Conservation (phyloP, 1,140 invertebrate species). For the Drosophila ogumai region DNA sequence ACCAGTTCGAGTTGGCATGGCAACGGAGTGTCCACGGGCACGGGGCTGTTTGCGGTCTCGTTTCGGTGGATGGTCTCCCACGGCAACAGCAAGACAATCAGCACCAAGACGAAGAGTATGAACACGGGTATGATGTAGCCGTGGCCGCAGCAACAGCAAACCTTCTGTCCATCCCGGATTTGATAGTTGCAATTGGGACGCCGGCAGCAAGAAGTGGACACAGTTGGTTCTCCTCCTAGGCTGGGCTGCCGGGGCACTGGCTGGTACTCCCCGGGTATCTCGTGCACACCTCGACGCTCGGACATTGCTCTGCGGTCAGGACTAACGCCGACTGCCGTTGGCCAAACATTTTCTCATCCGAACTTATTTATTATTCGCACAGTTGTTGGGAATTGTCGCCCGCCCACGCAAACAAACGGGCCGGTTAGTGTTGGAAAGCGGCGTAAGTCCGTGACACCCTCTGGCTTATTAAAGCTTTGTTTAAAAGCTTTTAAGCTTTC, state of each 20-base stretch:
- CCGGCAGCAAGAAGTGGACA: constrained; percentile 57
- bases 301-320: constrained; percentile 42
- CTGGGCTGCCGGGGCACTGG: constrained; percentile 45
- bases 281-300: constrained; percentile 51
- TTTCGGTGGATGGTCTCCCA: constrained; percentile 65
- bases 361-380: constrained; percentile 74
- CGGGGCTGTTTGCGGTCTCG: constrained; percentile 36
- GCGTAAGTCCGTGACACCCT: constrained; percentile 2
- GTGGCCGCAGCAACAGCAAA: constrained; percentile 54
- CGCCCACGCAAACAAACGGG: constrained; percentile 63
- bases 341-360: constrained; percentile 39
- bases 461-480: constrained; percentile 10
- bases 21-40: constrained; percentile 53
- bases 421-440: constrained; percentile 38
- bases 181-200: constrained; percentile 31
- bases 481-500: too few relatives aligned
- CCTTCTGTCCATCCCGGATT: constrained; percentile 19
- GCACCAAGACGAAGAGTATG: constrained; percentile 64
- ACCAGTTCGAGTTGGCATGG: constrained; percentile 89
- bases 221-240: constrained; percentile 31
- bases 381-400: constrained; percentile 62
- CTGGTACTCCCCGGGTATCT: constrained; percentile 65
- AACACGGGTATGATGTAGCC: constrained; percentile 69
- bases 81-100: constrained; percentile 71
- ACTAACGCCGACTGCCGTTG: constrained; percentile 38